phyloP scores from a whole-genome alignment of 64 coral and sea anemone genomes.

The Acropora tenuis region DNA sequence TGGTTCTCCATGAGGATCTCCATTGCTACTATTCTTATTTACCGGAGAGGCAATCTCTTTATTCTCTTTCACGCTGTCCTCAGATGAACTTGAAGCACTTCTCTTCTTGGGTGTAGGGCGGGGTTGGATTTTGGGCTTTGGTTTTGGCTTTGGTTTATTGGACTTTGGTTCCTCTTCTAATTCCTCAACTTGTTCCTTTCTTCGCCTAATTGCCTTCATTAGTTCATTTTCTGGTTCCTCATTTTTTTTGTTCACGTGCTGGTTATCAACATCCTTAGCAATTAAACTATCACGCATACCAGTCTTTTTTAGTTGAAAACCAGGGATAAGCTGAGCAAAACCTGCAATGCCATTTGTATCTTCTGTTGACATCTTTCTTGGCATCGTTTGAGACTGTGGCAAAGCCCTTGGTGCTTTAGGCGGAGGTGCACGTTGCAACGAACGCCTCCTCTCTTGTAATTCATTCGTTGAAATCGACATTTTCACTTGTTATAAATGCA shows the following conservation, averaged over 20 bases:
- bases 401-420: constrained; percentile 21
- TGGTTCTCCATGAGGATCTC: constrained; percentile 11
- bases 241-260: background rate
- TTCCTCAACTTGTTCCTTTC: constrained; percentile 20
- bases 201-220: background rate
- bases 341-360: background rate
- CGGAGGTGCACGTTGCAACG: constrained; percentile 38
- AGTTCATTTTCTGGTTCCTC: constrained; percentile 41
- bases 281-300: constrained; percentile 63
- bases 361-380: background rate
- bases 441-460: background rate
- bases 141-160: background rate
- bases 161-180: background rate
- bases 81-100: constrained; percentile 8
- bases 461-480: constrained; percentile 47
- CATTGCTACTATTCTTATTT: constrained; percentile 28
- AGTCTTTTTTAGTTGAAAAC: constrained; percentile 51
- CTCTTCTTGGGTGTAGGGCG: background rate
- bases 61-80: background rate
- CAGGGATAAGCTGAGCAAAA: background rate
- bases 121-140: constrained; percentile 30
- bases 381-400: background rate
- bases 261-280: constrained; percentile 32
- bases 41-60: constrained; percentile 4
- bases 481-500: background rate